Percentiles rank a stretch among this genome's conserved stretches.
Conservation (phyloP, 2,797 vertebrate species). For the Gymnocypris eckloni region DNA sequence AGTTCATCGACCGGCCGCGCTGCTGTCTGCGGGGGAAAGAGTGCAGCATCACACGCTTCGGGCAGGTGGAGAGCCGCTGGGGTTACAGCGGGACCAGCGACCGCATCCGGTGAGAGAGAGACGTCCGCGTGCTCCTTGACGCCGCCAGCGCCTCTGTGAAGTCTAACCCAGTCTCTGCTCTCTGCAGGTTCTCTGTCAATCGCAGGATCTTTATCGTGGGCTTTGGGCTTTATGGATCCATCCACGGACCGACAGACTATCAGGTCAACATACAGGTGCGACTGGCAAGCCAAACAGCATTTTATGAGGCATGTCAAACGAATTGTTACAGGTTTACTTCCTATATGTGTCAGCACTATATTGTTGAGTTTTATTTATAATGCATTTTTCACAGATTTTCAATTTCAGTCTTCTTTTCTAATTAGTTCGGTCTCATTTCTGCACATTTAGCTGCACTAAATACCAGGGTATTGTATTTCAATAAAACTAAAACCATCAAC, state of each 20-base stretch:
- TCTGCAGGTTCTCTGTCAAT: constrained; percentile 91
- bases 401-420: too few relatives aligned
- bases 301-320: background rate
- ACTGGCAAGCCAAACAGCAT: background rate
- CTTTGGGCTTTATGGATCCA: constrained; percentile 96
- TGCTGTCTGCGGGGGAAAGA: constrained; percentile 97
- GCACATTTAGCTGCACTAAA: too few relatives aligned
- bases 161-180: background rate
- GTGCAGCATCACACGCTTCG: constrained; percentile 94
- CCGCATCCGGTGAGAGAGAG: constrained; percentile 85
- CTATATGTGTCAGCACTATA: too few relatives aligned
- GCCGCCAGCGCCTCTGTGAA: background rate
- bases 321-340: too few relatives aligned
- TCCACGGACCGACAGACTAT: constrained; percentile 97
- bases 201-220: constrained; percentile 96
- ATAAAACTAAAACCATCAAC: too few relatives aligned
- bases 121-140: background rate
- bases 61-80: constrained; percentile 98
- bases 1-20: constrained; percentile 94
- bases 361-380: too few relatives aligned
- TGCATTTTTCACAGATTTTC: too few relatives aligned
- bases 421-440: too few relatives aligned
- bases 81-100: constrained; percentile 98
- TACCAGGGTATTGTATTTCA: too few relatives aligned
- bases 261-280: constrained; percentile 98